Conservation (phyloP, 2,113 vertebrate species). For the Chloroceryle aenea region DNA sequence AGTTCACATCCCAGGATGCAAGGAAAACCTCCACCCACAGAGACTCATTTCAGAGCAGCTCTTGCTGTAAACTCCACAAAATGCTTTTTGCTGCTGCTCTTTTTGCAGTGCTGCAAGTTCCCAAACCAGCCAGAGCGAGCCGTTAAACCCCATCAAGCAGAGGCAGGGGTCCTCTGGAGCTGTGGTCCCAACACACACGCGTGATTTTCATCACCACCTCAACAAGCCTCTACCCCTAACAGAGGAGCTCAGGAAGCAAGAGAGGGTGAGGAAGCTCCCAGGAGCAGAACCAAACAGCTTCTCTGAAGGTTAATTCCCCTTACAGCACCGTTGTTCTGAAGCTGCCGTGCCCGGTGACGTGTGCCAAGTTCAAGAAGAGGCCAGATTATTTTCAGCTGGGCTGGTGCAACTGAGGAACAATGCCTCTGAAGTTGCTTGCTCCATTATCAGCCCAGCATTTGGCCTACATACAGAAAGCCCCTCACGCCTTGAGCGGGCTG, state of each 20-base stretch:
- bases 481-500: neutral
- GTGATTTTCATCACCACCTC: neutral
- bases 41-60: neutral
- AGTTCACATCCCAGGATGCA: fast-evolving
- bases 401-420: neutral
- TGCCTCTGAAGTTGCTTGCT: neutral
- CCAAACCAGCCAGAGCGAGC: fast-evolving
- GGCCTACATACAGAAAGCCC: neutral
- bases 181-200: fast-evolving
- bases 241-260: fast-evolving
- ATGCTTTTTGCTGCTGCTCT: neutral
- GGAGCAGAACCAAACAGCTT: neutral
- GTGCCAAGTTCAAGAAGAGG: neutral
- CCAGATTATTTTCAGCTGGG: neutral
- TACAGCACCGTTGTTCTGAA: fast-evolving
- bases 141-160: fast-evolving
- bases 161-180: neutral
- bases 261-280: neutral
- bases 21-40: fast-evolving
- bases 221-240: fast-evolving
- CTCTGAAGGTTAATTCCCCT: no score
- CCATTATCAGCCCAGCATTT: neutral
- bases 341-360: fast-evolving
- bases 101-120: fast-evolving
- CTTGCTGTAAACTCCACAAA: neutral